A percentile compares a stretch with the other conserved stretches of the same genome.
Conservation (phyloP, 2,797 vertebrate genomes). For the Falco rusticolus region DNA sequence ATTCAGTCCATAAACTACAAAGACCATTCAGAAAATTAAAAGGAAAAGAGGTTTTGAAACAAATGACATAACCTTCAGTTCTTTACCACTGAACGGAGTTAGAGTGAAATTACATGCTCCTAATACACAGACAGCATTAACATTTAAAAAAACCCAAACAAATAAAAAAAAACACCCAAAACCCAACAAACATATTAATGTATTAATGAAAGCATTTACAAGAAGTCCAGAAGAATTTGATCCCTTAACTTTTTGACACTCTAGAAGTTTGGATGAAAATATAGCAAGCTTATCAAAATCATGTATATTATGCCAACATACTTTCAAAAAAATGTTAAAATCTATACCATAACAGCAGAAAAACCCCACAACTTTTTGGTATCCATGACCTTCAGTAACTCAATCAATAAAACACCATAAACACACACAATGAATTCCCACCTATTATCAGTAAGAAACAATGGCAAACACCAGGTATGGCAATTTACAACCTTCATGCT, state of each 20-base stretch:
- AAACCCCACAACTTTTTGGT: not conserved
- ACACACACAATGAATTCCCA: not conserved
- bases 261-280: not conserved
- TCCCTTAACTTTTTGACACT: not conserved
- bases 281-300: not conserved
- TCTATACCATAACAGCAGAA: not conserved
- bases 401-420: constrained; percentile 34
- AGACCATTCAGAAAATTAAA: not conserved
- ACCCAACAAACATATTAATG: too few relatives aligned
- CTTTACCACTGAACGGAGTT: not conserved
- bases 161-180: too few relatives aligned
- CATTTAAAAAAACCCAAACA: not conserved
- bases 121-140: not conserved
- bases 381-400: not conserved
- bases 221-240: not conserved
- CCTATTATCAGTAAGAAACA: constrained; percentile 22
- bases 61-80: constrained; percentile 13
- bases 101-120: not conserved
- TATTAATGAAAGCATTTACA: not conserved
- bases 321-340: not conserved
- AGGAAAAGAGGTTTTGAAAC: not conserved
- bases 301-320: not conserved
- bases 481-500: constrained; percentile 42
- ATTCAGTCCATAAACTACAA: not conserved
- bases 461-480: constrained; percentile 1